Conservation (phyloP, 2,113 vertebrate species). For the Xenus cinereus region DNA sequence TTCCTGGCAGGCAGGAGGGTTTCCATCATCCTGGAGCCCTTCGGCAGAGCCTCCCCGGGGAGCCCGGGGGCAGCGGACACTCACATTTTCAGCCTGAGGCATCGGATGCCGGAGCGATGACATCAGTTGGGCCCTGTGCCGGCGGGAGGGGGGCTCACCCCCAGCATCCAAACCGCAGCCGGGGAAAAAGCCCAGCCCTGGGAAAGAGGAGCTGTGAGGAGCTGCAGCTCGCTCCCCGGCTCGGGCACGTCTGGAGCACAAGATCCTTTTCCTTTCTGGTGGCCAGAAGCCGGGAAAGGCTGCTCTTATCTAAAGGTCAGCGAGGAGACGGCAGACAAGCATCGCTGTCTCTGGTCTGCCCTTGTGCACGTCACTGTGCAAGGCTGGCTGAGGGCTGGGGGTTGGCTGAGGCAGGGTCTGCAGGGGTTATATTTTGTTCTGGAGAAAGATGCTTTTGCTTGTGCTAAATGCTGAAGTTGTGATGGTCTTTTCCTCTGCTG, state of each 20-base stretch:
- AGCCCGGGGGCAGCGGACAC: neutral
- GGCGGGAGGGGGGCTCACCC: accelerated
- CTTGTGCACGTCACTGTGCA: neutral
- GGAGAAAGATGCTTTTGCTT: neutral
- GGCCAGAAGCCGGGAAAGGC: neutral
- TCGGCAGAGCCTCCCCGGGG: accelerated
- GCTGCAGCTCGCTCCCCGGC: neutral
- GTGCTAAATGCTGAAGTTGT: neutral
- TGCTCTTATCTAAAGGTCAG: neutral
- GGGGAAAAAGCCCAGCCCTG: neutral
- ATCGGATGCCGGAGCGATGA: neutral
- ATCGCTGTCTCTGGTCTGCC: neutral
- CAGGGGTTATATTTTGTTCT: neutral
- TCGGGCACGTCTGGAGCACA: neutral
- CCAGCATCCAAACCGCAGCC: neutral
- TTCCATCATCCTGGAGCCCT: neutral
- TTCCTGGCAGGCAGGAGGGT: neutral
- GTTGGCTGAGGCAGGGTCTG: accelerated
- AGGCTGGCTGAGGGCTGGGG: neutral
- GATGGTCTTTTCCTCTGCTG: neutral
- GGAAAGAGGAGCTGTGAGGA: neutral
- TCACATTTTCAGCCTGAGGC: neutral
- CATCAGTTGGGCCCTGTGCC: neutral
- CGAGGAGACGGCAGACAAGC: neutral
- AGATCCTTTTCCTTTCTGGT: neutral